Conservation (phyloP, 2,113 vertebrate genomes). For the Laterallus jamaicensis region DNA sequence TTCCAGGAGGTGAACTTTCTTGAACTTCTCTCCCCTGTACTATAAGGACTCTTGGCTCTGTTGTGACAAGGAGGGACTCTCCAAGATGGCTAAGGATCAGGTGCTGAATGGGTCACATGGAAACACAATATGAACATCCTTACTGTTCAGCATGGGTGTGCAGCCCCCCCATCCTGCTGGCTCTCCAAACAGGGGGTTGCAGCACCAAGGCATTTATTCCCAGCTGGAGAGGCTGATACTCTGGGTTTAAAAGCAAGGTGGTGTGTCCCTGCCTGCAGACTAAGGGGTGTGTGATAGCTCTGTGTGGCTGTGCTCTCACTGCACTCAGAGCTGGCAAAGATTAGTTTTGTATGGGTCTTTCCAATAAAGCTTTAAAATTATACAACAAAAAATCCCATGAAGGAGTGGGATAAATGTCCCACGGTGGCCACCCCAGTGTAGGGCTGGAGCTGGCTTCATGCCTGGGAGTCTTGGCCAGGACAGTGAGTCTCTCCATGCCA, state of each 20-base stretch:
- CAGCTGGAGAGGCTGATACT: background rate
- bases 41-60: no score
- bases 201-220: background rate
- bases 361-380: background rate
- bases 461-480: background rate
- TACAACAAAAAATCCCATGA: no score
- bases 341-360: background rate
- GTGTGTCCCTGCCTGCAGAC: background rate
- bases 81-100: no score
- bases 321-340: no score
- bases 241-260: background rate
- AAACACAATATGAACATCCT: no score
- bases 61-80: no score
- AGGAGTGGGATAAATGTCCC: background rate
- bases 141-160: background rate
- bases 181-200: background rate
- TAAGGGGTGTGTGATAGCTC: no score
- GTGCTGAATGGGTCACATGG: no score
- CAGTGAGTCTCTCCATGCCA: background rate
- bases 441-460: background rate
- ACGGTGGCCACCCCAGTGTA: background rate
- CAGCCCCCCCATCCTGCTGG: background rate
- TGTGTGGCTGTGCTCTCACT: background rate
- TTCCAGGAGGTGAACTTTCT: no score
- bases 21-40: no score